Conservation (phyloP, 2,113 vertebrate genomes). For the Notarius quadriscutis region DNA sequence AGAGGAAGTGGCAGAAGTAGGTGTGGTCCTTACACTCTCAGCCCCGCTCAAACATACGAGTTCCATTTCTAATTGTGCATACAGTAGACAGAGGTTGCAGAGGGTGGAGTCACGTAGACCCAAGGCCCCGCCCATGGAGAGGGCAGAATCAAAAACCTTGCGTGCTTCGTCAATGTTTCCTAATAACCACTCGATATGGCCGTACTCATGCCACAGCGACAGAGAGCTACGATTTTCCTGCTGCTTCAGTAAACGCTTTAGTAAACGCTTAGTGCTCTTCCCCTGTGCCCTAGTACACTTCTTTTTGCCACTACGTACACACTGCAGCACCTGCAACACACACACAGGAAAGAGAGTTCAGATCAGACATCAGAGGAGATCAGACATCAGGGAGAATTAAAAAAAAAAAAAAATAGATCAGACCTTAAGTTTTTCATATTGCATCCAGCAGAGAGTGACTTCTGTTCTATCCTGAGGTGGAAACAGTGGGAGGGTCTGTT, state of each 20-base stretch:
- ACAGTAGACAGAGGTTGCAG: slow-evolving; percentile 84
- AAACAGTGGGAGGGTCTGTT: slow-evolving; percentile 74
- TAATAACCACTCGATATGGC: slow-evolving; percentile 91
- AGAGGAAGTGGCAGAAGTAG: slow-evolving; percentile 52
- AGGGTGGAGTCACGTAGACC: slow-evolving; percentile 72
- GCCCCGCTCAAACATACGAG: neutral
- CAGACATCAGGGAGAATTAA: neutral
- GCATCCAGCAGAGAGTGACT: slow-evolving; percentile 82
- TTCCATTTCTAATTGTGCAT: slow-evolving; percentile 85
- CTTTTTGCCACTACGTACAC: slow-evolving; percentile 76
- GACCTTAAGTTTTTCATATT: slow-evolving; percentile 92
- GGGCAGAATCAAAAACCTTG: slow-evolving; percentile 86
- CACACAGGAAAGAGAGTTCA: neutral
- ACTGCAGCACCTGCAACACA: slow-evolving; percentile 76
- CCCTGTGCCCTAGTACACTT: slow-evolving; percentile 85
- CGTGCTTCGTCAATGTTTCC: slow-evolving; percentile 86
- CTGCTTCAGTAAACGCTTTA: slow-evolving; percentile 89
- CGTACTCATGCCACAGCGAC: slow-evolving; percentile 87
- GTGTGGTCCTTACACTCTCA: slow-evolving; percentile 47
- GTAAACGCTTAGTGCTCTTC: slow-evolving; percentile 85
- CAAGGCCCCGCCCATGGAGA: slow-evolving; percentile 65
- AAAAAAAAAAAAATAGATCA: neutral
- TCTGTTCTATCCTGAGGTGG: slow-evolving; percentile 71
- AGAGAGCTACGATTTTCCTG: slow-evolving; percentile 82
- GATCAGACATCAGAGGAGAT: neutral